phyloP scores from a whole-genome alignment of 2,888 invertebrate species.

The Griposia aprilina region DNA sequence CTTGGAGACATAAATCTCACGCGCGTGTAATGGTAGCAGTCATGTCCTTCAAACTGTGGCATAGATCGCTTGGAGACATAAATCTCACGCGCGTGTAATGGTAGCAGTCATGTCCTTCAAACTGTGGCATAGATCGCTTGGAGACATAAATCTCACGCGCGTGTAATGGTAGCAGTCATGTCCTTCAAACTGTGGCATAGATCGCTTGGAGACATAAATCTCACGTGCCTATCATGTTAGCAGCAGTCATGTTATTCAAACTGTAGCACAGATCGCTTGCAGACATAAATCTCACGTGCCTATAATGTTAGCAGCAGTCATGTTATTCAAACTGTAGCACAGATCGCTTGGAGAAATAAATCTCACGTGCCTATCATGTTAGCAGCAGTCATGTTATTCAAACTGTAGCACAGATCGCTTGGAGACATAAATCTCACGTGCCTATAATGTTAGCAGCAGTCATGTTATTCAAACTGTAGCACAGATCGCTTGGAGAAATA shows the following conservation, averaged over 20 bases:
- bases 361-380: constrained; percentile 22
- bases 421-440: constrained; percentile 39
- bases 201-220: too few relatives aligned
- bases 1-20: too few relatives aligned
- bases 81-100: constrained; percentile 28
- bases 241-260: neutral
- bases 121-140: neutral
- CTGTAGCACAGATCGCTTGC: too few relatives aligned
- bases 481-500: too few relatives aligned
- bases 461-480: neutral
- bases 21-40: too few relatives aligned
- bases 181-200: neutral
- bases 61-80: too few relatives aligned
- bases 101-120: neutral
- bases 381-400: neutral
- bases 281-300: constrained; percentile 34
- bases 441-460: neutral
- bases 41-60: too few relatives aligned
- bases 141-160: constrained; percentile 38
- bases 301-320: neutral
- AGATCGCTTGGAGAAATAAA: too few relatives aligned
- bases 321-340: neutral
- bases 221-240: constrained; percentile 22
- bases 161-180: neutral
- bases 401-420: neutral